Evolutionary conservation across 92 coral and sea anemone species (phyloP), one percentile per base, ranked within the genome.

Genomic region (Nematostella vectensis): DNA sequence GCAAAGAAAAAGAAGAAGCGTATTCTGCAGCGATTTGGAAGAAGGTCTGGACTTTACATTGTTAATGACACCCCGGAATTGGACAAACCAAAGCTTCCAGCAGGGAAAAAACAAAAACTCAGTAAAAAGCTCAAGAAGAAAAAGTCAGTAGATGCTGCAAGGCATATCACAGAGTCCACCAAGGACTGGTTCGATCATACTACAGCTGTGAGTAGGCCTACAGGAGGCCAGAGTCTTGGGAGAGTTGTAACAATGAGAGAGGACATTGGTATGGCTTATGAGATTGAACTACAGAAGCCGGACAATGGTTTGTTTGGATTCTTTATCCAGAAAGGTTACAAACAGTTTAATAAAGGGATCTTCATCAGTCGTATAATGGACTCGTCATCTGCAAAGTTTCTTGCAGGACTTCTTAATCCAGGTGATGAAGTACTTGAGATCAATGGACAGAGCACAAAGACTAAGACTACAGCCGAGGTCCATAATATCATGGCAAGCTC

Each of bases 341-440:
- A 70, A 36, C 83, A 78, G 28, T 72, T 67, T 43, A 61, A 70
- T 33, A 71, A 63, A 22, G 99, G 99, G 9, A 72, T 93, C 31
- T 93, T 93, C 49, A 72, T 93, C 24, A 74, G 88, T 57, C 82
- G 91, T 17, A 82, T 93, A 2, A 63, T 78, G 82, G 99, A 87
- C 70, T 78, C 86, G 4, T 43, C 67, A 6, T 51, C 86, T 23
- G 86, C 86, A 30, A 93, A 93, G 62, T 93, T 93, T 68, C 62
- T 93, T 54, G 88, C 88, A 0, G 96, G 97, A 11, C 79, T 89
- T 10, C 61, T 93, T 1, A 83, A 80, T 53, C 94, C 95, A 40
- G 96, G 99, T 19, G 99, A 93, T 54, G 99, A 93, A 62, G 52
- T 93, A 40, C 69, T 93, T 25, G 96, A 93, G 31, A 76, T 93